A percentile compares a stretch with the other conserved stretches of the same genome.
Conservation (phyloP, 2,797 vertebrate species). For the Scleropages formosus region DNA sequence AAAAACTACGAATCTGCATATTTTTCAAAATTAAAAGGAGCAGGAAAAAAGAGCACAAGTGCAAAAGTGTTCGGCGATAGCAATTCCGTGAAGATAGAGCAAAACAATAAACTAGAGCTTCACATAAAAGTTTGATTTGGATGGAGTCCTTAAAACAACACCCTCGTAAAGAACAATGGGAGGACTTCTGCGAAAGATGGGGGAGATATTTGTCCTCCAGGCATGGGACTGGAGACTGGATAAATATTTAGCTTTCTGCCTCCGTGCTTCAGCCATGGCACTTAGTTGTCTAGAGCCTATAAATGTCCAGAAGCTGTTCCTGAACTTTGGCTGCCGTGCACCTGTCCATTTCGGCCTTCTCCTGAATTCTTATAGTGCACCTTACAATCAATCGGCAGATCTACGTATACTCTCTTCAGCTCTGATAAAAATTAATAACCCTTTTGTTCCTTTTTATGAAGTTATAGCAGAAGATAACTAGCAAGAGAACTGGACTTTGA, state of each 20-base stretch:
- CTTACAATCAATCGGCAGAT: neutral
- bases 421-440: constrained; percentile 5
- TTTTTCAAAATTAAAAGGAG: neutral
- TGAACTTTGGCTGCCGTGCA: constrained; percentile 37
- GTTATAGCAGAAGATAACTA: constrained; percentile 17
- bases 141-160: constrained; percentile 27
- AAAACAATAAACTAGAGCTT: constrained; percentile 22
- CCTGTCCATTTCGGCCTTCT: constrained; percentile 31
- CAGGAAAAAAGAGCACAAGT: neutral
- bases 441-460: constrained; percentile 4
- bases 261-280: constrained; percentile 4
- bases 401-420: neutral
- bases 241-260: constrained; percentile 40
- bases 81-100: neutral
- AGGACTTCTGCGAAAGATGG: constrained; percentile 22
- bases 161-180: constrained; percentile 25
- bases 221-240: constrained; percentile 21
- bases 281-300: constrained; percentile 32
- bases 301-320: constrained; percentile 38
- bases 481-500: neutral
- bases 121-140: constrained; percentile 32
- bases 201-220: constrained; percentile 28
- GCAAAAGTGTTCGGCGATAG: neutral
- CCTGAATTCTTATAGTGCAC: neutral
- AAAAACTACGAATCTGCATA: neutral